Evolutionary conservation across 2,888 invertebrate species (phyloP).

Genomic region (Andrena camellia): DNA sequence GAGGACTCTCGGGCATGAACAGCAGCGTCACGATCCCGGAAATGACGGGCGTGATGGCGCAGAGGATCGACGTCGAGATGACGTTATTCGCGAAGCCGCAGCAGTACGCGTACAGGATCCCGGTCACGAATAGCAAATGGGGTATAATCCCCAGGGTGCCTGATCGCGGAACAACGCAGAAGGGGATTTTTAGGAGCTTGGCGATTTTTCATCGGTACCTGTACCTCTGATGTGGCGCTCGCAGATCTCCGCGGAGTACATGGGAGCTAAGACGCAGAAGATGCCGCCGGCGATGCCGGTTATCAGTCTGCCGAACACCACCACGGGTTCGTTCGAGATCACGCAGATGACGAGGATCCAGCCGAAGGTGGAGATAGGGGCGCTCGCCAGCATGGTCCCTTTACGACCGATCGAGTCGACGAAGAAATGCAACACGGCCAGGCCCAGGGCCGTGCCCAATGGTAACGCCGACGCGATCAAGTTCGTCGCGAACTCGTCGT

Average conservation of each 20-base stretch:
- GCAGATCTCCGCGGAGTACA: slow-evolving; percentile 94
- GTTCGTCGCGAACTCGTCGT: slow-evolving; percentile 82
- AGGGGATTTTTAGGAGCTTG: neutral
- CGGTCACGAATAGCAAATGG: slow-evolving; percentile 93
- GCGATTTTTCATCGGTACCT: neutral
- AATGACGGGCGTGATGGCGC: slow-evolving; percentile 88
- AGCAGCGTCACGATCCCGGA: slow-evolving; percentile 89
- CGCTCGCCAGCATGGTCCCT: slow-evolving; percentile 88
- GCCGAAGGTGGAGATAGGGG: slow-evolving; percentile 89
- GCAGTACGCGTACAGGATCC: slow-evolving; percentile 92
- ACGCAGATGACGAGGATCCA: slow-evolving; percentile 90
- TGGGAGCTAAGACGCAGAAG: slow-evolving; percentile 92
- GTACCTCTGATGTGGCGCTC: slow-evolving; percentile 91
- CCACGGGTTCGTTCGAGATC: slow-evolving; percentile 86
- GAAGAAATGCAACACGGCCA: slow-evolving; percentile 81
- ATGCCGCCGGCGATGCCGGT: slow-evolving; percentile 92
- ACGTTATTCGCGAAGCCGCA: slow-evolving; percentile 87
- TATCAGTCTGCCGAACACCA: slow-evolving; percentile 88
- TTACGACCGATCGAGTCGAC: slow-evolving; percentile 91
- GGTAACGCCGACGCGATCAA: slow-evolving; percentile 87
- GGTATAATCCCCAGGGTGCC: slow-evolving; percentile 94
- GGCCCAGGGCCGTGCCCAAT: slow-evolving; percentile 87
- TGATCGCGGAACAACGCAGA: neutral
- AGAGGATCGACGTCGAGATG: slow-evolving; percentile 86
- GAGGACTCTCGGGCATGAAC: slow-evolving; percentile 95